Percentiles rank a stretch among this genome's conserved stretches.
These are phyloP conservation scores for Calycopis cecrops DNA, from an alignment of 1,140 invertebrate species.

Conservation along the genomic window DNA sequence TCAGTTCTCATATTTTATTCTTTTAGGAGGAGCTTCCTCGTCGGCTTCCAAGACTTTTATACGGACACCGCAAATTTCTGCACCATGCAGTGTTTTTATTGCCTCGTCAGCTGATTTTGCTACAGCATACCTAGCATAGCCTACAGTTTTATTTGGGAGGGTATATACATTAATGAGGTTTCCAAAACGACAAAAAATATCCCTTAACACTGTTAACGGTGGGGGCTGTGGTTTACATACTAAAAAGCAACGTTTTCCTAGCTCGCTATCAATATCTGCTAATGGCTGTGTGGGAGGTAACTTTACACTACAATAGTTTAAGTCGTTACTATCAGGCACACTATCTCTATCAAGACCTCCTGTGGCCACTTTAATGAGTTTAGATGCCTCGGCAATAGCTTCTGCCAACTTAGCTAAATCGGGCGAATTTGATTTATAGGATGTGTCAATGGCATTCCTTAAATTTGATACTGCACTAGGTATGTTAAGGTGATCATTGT, in stretches of 20 bases:
- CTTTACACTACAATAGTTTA: slow-evolving; percentile 76
- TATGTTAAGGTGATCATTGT: slow-evolving; percentile 33
- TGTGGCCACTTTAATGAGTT: slow-evolving; percentile 52
- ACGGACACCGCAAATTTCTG: slow-evolving; percentile 53
- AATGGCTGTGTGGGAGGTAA: slow-evolving; percentile 84
- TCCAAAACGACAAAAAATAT: slow-evolving; percentile 93
- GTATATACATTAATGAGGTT: slow-evolving; percentile 94
- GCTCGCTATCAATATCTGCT: slow-evolving; percentile 73
- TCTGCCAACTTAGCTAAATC: slow-evolving; percentile 50
- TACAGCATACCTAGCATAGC: slow-evolving; percentile 91
- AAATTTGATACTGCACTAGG: slow-evolving; percentile 40
- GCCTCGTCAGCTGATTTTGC: slow-evolving; percentile 83
- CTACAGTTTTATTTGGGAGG: slow-evolving; percentile 90
- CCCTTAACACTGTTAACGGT: slow-evolving; percentile 86
- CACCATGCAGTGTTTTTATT: slow-evolving; percentile 47
- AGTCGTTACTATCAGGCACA: slow-evolving; percentile 37
- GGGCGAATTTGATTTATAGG: slow-evolving; percentile 34
- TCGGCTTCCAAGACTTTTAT: slow-evolving; percentile 55
- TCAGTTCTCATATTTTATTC: slow-evolving; percentile 33
- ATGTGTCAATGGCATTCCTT: slow-evolving; percentile 38
- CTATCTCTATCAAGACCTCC: slow-evolving; percentile 33
- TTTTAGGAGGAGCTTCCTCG: slow-evolving; percentile 43
- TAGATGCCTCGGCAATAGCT: slow-evolving; percentile 57
- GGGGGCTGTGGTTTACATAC: slow-evolving; percentile 88
- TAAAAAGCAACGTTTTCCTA: slow-evolving; percentile 76